These are phyloP conservation scores for Azemiops feae DNA, from an alignment of 2,113 vertebrate genomes.

Conservation along the genomic window DNA sequence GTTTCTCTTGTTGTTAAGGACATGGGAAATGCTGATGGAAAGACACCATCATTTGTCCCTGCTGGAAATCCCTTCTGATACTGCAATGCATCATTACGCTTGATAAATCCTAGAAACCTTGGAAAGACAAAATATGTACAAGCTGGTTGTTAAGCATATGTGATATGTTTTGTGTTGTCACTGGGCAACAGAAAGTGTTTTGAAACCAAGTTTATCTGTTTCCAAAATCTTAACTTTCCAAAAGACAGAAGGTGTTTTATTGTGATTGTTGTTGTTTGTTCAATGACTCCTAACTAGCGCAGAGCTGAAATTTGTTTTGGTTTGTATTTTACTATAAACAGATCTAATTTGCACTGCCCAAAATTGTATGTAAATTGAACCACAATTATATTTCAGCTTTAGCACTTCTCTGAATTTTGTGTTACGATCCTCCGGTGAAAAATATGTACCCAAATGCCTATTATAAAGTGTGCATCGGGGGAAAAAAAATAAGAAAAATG, in stretches of 20 bases:
- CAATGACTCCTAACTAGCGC: background rate
- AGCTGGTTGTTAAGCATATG: slow-evolving; percentile 79
- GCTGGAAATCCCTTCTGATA: slow-evolving; percentile 70
- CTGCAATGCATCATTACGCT: slow-evolving; percentile 73
- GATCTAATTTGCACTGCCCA: background rate
- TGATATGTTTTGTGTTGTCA: slow-evolving; percentile 79
- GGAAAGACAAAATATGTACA: slow-evolving; percentile 82
- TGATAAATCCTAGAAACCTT: slow-evolving; percentile 79
- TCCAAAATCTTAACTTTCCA: slow-evolving; percentile 74
- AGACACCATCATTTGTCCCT: slow-evolving; percentile 81
- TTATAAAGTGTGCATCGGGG: background rate
- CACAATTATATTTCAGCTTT: background rate
- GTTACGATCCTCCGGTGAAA: background rate
- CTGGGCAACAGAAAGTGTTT: slow-evolving; percentile 76
- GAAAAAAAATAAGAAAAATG: background rate
- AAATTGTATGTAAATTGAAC: background rate
- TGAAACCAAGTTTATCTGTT: slow-evolving; percentile 72
- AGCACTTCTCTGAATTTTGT: background rate
- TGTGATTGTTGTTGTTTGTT: slow-evolving; percentile 36
- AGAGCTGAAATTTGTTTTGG: background rate
- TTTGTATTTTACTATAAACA: background rate
- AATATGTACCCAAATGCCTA: background rate
- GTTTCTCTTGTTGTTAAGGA: slow-evolving; percentile 36
- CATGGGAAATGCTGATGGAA: slow-evolving; percentile 73
- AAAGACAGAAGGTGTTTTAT: slow-evolving; percentile 66